Evolutionary conservation across 2,888 invertebrate species (phyloP).

Genomic region (Hyalella azteca): DNA sequence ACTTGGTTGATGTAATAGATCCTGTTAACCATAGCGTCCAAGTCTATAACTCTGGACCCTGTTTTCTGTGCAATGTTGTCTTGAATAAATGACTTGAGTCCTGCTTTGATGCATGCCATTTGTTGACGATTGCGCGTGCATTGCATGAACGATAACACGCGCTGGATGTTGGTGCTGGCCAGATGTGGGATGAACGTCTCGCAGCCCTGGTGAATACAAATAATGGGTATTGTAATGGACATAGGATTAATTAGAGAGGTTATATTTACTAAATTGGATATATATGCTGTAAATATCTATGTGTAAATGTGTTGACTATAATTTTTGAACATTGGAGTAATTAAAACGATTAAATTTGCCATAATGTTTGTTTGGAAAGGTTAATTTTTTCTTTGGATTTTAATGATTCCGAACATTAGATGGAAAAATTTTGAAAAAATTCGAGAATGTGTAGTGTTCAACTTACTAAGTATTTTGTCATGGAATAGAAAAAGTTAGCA

Average conservation of each 20-base stretch:
- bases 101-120: neutral
- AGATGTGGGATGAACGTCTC: constrained; percentile 1
- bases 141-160: neutral
- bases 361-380: too few relatives aligned
- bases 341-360: too few relatives aligned
- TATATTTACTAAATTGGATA: neutral
- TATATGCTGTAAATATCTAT: too few relatives aligned
- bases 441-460: too few relatives aligned
- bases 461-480: too few relatives aligned
- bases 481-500: too few relatives aligned
- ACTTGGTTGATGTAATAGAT: neutral
- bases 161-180: neutral
- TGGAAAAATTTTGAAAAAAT: too few relatives aligned
- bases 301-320: too few relatives aligned
- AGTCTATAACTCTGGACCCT: neutral
- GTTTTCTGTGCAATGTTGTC: constrained; percentile 12
- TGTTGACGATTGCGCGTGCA: neutral
- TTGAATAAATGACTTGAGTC: neutral
- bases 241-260: neutral
- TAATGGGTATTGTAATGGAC: neutral
- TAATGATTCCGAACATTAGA: too few relatives aligned
- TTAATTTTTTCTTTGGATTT: too few relatives aligned
- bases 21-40: constrained; percentile 19
- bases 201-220: neutral
- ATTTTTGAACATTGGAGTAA: too few relatives aligned